Base-by-base conservation (phyloP, 2,113 vertebrate genomes). In the Brachionichthys hirsutus region DNA sequence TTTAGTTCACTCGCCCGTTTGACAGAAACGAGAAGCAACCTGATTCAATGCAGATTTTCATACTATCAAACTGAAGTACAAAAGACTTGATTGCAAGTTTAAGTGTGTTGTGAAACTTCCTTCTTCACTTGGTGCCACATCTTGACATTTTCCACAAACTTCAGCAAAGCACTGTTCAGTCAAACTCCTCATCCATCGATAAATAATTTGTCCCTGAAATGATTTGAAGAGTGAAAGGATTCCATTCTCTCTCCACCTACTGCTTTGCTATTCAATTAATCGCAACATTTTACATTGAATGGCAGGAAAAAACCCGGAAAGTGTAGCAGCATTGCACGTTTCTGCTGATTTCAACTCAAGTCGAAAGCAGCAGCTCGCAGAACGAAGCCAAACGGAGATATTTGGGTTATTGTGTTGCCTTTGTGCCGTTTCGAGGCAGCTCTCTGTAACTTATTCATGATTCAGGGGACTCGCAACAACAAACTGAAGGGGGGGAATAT, bases 391-490 rank as follows among this genome's bases (percentile, higher is more conserved):
- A 19, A 36, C 35, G 36, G 47, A 73, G 56, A 72, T 62, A 60
- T 73, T 67, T 75, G 42, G 30, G 19, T 61, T 60, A 35, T 55
- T 59, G 36, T 44, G 36, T 61, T 71, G 53, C 43, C 24, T 63
- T 61, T 61, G 78, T 61, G 54, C 50, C 24, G 54, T 54, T 77
- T 54, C 66, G 34, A 6, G 24, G 54, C 50, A 61, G 50, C 50
- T 56, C 51, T 42, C 43, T 67, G 62, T 84, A 69, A 85, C 67
- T 89, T 86, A 89, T 87, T 87, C 53, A 89, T 88, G 83, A 86
- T 81, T 74, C 56, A 9, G 50, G 44, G 34, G 69, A 80, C 38
- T 63, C 2, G 3, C 48, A 64, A 36, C 34, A 20, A 70, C 77
- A 70, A 76, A 85, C 58, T 62, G 53, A 67, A 48, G 38, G 45